Evolutionary conservation across 2,888 invertebrate species (phyloP).

Genomic region (Chaetogeoica ovagalla): DNA sequence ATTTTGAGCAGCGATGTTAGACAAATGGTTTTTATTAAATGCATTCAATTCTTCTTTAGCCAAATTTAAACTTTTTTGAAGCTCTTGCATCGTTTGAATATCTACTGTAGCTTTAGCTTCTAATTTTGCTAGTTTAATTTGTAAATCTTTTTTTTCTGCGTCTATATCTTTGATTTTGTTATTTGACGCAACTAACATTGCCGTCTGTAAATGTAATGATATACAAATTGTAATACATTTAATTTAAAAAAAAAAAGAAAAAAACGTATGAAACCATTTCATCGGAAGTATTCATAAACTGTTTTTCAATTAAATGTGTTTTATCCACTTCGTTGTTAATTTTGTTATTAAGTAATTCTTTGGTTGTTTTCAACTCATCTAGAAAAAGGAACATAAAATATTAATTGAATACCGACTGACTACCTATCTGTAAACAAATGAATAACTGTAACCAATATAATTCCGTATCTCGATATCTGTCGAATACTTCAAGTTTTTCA

Average conservation of each 20-base stretch:
- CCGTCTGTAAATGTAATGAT: neutral
- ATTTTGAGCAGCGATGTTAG: neutral
- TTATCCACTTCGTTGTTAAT: slow-evolving; percentile 6
- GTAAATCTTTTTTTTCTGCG: slow-evolving; percentile 5
- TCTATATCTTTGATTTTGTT: neutral
- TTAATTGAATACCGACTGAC: neutral
- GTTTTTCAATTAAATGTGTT: neutral
- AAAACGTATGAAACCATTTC: slow-evolving; percentile 17
- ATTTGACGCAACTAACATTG: neutral
- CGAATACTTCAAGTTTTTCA: neutral
- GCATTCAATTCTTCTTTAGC: slow-evolving; percentile 15
- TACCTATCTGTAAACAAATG: neutral
- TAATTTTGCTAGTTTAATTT: slow-evolving; percentile 9
- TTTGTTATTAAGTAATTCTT: slow-evolving; percentile 15
- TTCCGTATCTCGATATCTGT: slow-evolving; percentile 1
- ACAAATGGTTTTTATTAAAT: neutral
- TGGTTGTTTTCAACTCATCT: slow-evolving; percentile 1
- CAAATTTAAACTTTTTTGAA: slow-evolving; percentile 22
- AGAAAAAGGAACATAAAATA: neutral
- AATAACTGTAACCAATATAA: neutral
- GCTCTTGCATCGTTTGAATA: neutral
- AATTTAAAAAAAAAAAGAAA: neutral
- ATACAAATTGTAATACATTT: neutral
- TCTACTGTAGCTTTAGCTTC: neutral
- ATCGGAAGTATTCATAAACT: slow-evolving; percentile 1